Percentiles rank a stretch among this genome's conserved stretches.
Conservation (phyloP, 2,888 invertebrate genomes). For the Argynnis bischoffii region DNA sequence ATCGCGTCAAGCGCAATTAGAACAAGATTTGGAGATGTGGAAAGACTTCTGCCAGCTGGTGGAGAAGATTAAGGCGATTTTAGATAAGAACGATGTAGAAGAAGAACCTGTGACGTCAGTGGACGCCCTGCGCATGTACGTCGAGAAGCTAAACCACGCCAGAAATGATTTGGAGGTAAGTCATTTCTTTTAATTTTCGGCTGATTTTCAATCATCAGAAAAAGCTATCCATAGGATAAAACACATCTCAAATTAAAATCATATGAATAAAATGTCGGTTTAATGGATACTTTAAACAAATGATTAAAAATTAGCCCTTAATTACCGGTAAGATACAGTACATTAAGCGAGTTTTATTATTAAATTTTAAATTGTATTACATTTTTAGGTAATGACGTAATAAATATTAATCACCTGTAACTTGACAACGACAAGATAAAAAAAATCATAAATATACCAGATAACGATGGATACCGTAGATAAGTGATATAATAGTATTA, state of each 20-base stretch:
- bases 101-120: constrained; percentile 91
- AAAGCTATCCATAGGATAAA: no score
- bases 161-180: constrained; percentile 88
- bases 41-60: constrained; percentile 90
- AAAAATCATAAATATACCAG: not conserved
- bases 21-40: constrained; percentile 93
- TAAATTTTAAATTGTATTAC: no score
- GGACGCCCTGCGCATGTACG: constrained; percentile 91
- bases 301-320: no score
- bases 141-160: constrained; percentile 91
- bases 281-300: no score
- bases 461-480: not conserved
- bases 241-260: not conserved
- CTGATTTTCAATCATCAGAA: not conserved
- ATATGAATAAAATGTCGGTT: not conserved
- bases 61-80: constrained; percentile 88
- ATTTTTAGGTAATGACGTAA: no score
- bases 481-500: not conserved
- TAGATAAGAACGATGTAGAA: constrained; percentile 88
- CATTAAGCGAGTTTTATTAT: no score
- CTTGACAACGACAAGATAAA: not conserved
- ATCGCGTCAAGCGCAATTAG: constrained; percentile 89
- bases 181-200: constrained; percentile 38
- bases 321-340: no score
- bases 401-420: not conserved